These are phyloP conservation scores for Melinopterus prodromus DNA, from an alignment of 2,888 invertebrate genomes.

Conservation along the genomic window DNA sequence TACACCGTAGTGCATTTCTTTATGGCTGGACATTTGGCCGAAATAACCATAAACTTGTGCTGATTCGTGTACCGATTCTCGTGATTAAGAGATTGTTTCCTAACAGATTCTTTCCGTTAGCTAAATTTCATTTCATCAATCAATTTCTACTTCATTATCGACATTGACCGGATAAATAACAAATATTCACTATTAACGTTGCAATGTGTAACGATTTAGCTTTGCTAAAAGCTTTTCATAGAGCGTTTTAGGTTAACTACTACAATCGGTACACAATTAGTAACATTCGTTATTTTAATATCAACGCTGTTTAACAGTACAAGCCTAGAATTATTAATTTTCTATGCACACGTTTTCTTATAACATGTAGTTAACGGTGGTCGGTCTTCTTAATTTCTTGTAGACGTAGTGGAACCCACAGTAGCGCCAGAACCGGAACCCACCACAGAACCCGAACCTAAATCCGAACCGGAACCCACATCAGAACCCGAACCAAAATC, in stretches of 20 bases:
- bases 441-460: constrained; percentile 54
- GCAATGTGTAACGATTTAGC: not conserved
- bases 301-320: not conserved
- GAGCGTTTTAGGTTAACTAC: not conserved
- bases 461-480: constrained; percentile 52
- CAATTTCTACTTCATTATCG: not conserved
- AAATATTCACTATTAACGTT: not conserved
- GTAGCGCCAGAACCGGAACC: constrained; percentile 50
- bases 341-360: constrained; percentile 8
- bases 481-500: constrained; percentile 57
- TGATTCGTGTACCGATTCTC: not conserved
- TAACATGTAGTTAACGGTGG: constrained; percentile 50
- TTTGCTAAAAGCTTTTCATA: too few relatives aligned
- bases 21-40: not conserved
- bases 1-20: not conserved
- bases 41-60: not conserved
- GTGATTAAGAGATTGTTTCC: not conserved
- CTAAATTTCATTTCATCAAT: not conserved
- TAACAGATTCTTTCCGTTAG: not conserved
- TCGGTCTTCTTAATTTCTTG: constrained; percentile 52
- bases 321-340: not conserved
- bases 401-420: constrained; percentile 52
- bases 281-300: not conserved
- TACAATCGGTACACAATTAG: not conserved
- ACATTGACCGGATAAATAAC: not conserved